Percentiles rank a stretch among this genome's conserved stretches.
These are phyloP conservation scores for Cliona cf. orientalis DNA, from an alignment of 37 sponge, comb jelly and placozoan genomes.

Conservation along the genomic window DNA sequence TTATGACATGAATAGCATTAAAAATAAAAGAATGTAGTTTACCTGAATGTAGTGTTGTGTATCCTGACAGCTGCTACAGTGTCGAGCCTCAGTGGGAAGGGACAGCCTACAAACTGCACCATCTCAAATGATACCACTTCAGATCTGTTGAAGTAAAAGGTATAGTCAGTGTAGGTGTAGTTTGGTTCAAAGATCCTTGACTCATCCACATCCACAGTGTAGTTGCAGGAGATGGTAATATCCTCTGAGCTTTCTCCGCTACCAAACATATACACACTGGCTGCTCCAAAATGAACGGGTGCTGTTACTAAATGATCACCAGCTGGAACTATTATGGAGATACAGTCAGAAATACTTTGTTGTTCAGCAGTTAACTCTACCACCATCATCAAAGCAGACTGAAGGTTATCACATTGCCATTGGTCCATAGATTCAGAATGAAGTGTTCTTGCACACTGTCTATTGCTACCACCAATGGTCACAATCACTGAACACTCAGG, in stretches of 20 bases:
- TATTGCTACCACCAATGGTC: too few species aligned
- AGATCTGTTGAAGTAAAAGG: conserved; percentile 19
- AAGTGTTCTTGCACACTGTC: too few species aligned
- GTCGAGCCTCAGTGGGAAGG: conserved; percentile 36
- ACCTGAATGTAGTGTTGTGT: conserved; percentile 41
- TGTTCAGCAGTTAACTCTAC: too few species aligned
- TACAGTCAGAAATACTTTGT: not conserved
- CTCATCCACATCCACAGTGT: not conserved
- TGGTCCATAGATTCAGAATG: too few species aligned
- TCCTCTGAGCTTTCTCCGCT: not conserved
- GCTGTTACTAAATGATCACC: conserved; percentile 1
- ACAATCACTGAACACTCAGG: too few species aligned
- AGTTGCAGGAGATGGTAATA: not conserved
- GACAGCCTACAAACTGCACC: conserved; percentile 25
- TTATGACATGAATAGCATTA: too few species aligned
- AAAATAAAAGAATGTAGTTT: too few species aligned
- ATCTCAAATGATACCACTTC: not conserved
- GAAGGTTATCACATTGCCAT: conserved; percentile 19
- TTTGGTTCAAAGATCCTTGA: not conserved
- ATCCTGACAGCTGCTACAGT: conserved; percentile 11
- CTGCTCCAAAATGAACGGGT: conserved; percentile 3
- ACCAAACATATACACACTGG: conserved; percentile 9
- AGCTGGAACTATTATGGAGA: not conserved
- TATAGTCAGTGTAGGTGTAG: conserved; percentile 13
- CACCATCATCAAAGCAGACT: not conserved